Evolutionary conservation across 2,888 invertebrate species (phyloP), one percentile per base, ranked within the genome.

Genomic region (Watsonalla cultraria): DNA sequence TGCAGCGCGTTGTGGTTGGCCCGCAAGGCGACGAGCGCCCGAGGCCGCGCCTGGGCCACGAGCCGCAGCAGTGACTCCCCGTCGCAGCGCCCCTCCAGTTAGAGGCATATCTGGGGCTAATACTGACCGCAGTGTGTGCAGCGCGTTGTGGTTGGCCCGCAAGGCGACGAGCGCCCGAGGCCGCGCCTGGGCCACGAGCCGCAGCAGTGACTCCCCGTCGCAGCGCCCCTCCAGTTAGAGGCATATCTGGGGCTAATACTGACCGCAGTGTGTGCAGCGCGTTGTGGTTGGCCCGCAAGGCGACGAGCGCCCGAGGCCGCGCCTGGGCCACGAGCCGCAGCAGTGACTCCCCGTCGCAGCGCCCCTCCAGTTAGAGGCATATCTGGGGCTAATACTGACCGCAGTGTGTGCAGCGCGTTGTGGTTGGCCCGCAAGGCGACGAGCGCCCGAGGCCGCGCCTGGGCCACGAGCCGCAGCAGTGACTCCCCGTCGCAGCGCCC

Each of bases 181-280:
- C 74, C 95, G 94, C 57, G 97, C 90, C 67, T 94, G 95, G 34
- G 95, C 92, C 6, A 98, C 89, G 50, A 98, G 95, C 68, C 98
- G 95, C 61, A 95, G 90, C 65, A 96, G 79, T 0, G 96, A 96
- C 80, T 96, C 96, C 0, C 96, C 96, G 78, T 96, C 96, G 6
- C 96, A 96, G 52, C 96, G 92, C 0, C 99, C 99, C 78, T 99
- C 99, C 78, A 99, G 96, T 86, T 99, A 99, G 58, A 99, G 24
- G 24, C 24, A 24, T 24, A 24, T 24, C 24, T 24, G 24, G 24
- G 24, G 24, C 24, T 24, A 24, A 15, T 1, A 54, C 58, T 61
- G 48, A 85, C 86, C 68, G 70, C 11, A 88, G 70, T 0, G 80
- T 73, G 6, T 59, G 54, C 0, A 84, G 60, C 0, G 88, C 87